These are phyloP conservation scores for Clarias macrocephalus DNA, from an alignment of 2,113 vertebrate genomes.

Conservation along the genomic window DNA sequence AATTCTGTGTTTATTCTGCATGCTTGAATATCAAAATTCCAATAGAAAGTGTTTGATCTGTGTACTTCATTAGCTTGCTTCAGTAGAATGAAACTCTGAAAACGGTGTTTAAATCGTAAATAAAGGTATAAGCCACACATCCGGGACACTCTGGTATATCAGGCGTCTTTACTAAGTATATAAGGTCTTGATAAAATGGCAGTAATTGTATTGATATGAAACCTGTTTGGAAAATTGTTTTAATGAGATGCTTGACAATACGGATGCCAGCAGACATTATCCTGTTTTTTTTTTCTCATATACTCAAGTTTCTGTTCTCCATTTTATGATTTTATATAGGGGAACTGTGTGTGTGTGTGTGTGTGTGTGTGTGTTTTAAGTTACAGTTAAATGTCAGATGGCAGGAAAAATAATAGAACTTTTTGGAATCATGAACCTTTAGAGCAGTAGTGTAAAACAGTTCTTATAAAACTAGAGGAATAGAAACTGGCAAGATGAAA, in stretches of 20 bases:
- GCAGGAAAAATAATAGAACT: background rate
- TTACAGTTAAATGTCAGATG: background rate
- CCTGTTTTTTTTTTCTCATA: background rate
- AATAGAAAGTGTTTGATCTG: background rate
- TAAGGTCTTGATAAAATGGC: background rate
- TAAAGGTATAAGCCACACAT: no score
- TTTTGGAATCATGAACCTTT: background rate
- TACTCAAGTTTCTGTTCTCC: constrained; percentile 18
- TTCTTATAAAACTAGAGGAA: background rate
- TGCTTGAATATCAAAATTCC: no score
- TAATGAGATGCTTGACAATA: background rate
- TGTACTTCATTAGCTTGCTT: no score
- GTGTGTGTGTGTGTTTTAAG: no score
- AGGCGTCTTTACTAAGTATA: background rate
- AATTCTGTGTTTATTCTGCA: no score
- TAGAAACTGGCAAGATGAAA: background rate
- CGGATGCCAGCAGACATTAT: no score
- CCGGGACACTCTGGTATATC: background rate
- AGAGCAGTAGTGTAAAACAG: background rate
- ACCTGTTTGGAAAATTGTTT: background rate
- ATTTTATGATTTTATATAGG: background rate
- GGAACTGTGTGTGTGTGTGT: background rate
- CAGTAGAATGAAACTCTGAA: no score
- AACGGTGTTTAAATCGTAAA: no score
- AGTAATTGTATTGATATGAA: background rate